Base-by-base conservation (phyloP, 1,140 invertebrate genomes). In the Drosophila ogumai region DNA sequence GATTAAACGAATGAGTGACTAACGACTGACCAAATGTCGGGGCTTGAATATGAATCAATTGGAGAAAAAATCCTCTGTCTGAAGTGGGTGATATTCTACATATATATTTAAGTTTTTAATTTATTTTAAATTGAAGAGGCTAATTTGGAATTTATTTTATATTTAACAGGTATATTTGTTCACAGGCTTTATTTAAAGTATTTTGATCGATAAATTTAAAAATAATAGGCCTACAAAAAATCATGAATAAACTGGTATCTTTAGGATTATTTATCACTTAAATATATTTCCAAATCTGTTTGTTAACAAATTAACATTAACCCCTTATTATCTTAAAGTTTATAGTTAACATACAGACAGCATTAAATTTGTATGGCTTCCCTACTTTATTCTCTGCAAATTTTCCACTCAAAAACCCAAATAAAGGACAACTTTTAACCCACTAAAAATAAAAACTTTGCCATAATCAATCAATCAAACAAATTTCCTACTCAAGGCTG, bases 391-490 rank as follows among this genome's bases (percentile, higher is more conserved):
- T 32, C 7, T n/a, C 3, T 9, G 8, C 6, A 31, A 5, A 6
- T 17, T 31, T n/a, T n/a, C 5, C 47, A n/a, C 3, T 25, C 1
- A 25, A 15, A 25, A 40, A 17, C 10, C 22, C 17, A 31, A 22
- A 9, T 36, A 22, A 25, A n/a, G 34, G 34, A 9, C n/a, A 38
- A 55, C 59, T 44, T 60, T 34, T 65, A 60, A 64, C 61, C 56
- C 60, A 64, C 56, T 64, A 34, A 61, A 65, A 64, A 40, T 61
- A 31, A 15, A 25, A 66, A 46, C 32, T 66, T 63, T 66, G 13
- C 7, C 34, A 25, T 38, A 65, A 65, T 61, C 61, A 46, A 69
- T 71, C 49, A 72, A 71, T 72, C 69, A 72, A 17, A 36, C 15
- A 47, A 50, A 52, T 64, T 36, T 10, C 15, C 34, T 34, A 38